A percentile compares a stretch with the other conserved stretches of the same genome.
Conservation (phyloP, 2,113 vertebrate genomes). For the Callocephalon fimbriatum region DNA sequence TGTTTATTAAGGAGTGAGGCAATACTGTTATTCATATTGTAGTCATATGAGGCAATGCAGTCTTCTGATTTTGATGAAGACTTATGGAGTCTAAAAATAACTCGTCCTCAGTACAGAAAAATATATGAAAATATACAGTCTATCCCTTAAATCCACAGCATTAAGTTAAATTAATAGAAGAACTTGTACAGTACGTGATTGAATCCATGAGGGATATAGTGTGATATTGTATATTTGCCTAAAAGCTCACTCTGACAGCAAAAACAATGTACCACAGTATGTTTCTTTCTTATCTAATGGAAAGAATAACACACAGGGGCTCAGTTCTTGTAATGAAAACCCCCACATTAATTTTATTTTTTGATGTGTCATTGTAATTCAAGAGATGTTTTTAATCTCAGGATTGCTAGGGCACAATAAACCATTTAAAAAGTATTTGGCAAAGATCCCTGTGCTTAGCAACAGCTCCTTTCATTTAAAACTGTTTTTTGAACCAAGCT, state of each 20-base stretch:
- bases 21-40: neutral
- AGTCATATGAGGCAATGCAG: neutral
- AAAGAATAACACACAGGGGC: conserved; percentile 80
- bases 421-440: conserved; percentile 84
- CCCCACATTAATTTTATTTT: conserved; percentile 83
- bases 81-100: conserved; percentile 48
- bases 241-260: conserved; percentile 76
- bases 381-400: conserved; percentile 87
- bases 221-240: conserved; percentile 80
- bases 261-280: conserved; percentile 76
- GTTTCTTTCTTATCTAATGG: conserved; percentile 80
- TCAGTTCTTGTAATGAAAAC: conserved; percentile 83
- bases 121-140: conserved; percentile 44
- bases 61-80: conserved; percentile 27
- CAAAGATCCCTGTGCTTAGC: conserved; percentile 73
- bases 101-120: conserved; percentile 14
- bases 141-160: conserved; percentile 53
- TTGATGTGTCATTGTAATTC: conserved; percentile 86
- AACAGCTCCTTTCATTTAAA: conserved; percentile 80
- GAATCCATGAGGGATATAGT: conserved; percentile 69
- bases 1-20: neutral
- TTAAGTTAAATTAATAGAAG: conserved; percentile 67
- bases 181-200: conserved; percentile 49
- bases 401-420: conserved; percentile 82
- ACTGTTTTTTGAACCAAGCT: conserved; percentile 72